These are phyloP conservation scores for Cephus nigrinus DNA, from an alignment of 2,888 invertebrate species.

Conservation along the genomic window DNA sequence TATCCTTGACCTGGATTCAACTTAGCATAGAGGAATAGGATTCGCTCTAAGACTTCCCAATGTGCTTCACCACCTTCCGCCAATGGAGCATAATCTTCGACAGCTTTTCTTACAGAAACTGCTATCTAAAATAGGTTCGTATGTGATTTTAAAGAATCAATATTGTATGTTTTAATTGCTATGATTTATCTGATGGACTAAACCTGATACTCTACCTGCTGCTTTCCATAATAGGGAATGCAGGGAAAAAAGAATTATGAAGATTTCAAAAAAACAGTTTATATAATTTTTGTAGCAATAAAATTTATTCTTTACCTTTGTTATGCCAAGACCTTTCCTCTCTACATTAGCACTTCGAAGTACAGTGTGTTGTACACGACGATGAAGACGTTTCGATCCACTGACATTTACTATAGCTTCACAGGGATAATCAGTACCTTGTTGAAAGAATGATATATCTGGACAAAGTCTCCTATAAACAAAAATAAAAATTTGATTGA, in stretches of 20 bases:
- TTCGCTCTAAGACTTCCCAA: slow-evolving; percentile 98
- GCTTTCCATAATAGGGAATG: slow-evolving; percentile 39
- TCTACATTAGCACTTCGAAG: slow-evolving; percentile 90
- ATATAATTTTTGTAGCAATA: background rate
- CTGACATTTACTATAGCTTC: slow-evolving; percentile 81
- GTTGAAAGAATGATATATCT: slow-evolving; percentile 97
- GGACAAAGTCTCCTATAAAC: slow-evolving; percentile 82
- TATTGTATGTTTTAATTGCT: slow-evolving; percentile 11
- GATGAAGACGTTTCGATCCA: slow-evolving; percentile 86
- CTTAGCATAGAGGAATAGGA: slow-evolving; percentile 97
- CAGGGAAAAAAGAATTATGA: no score
- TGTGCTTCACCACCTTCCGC: slow-evolving; percentile 94
- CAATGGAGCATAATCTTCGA: slow-evolving; percentile 85
- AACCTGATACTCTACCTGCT: slow-evolving; percentile 52
- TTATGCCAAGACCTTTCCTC: slow-evolving; percentile 87
- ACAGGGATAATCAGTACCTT: slow-evolving; percentile 92
- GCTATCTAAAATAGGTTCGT: slow-evolving; percentile 69
- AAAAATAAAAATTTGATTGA: background rate
- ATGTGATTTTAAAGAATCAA: slow-evolving; percentile 10
- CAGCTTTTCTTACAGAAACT: slow-evolving; percentile 80
- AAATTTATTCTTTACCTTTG: slow-evolving; percentile 75
- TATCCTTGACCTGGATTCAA: slow-evolving; percentile 97
- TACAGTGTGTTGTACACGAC: slow-evolving; percentile 87
- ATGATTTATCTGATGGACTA: slow-evolving; percentile 5
- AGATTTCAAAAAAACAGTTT: background rate